These are phyloP conservation scores for Matsumyia berberina DNA, from an alignment of 2,888 invertebrate genomes.

Conservation along the genomic window DNA sequence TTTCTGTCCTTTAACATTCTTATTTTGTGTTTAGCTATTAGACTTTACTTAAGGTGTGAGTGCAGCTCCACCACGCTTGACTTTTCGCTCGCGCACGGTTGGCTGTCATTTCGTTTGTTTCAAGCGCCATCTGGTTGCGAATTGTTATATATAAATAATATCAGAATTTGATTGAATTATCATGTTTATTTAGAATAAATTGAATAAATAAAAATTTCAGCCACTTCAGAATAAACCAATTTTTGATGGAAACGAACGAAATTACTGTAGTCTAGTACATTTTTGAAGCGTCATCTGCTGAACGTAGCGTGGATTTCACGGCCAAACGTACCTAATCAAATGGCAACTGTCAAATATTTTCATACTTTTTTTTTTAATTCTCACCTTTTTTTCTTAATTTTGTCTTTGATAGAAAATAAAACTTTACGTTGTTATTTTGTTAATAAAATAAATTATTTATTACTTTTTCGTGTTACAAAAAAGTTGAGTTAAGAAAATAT, in stretches of 20 bases:
- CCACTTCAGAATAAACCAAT: neutral
- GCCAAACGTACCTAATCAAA: conserved; percentile 51
- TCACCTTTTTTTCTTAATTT: conserved; percentile 3
- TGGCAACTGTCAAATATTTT: conserved; percentile 71
- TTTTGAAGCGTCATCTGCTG: conserved; percentile 51
- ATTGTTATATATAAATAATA: neutral
- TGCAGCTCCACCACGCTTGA: neutral
- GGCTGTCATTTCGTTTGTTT: conserved; percentile 8
- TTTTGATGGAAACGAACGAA: neutral
- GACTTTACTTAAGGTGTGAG: no score
- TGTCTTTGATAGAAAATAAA: conserved; percentile 9
- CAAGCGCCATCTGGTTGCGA: conserved; percentile 20
- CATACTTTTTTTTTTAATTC: conserved; percentile 29
- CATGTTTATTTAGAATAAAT: no score
- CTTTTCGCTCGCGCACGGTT: conserved; percentile 20
- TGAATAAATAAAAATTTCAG: neutral
- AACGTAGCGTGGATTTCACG: conserved; percentile 61
- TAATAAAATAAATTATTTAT: neutral
- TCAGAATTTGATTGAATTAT: neutral
- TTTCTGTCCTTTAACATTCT: no score
- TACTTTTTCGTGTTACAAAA: neutral
- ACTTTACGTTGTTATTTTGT: neutral
- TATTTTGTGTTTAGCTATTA: no score
- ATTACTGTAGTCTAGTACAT: conserved; percentile 44
- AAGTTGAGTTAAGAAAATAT: neutral